Evolutionary conservation across 2,113 vertebrate species (phyloP).

Genomic region (Caretta caretta): DNA sequence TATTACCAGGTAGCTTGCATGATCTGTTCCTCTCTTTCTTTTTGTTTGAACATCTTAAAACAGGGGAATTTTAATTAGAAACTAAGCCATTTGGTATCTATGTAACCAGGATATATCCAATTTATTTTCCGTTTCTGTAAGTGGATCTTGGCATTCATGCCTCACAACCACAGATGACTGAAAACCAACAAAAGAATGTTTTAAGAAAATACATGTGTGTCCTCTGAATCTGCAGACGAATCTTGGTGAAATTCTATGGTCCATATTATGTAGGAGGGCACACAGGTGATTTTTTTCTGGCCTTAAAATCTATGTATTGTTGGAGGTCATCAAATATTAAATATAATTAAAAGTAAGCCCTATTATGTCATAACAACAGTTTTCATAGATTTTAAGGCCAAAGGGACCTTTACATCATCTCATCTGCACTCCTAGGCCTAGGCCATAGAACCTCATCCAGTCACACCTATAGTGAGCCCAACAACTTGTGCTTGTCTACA

Average conservation of each 20-base stretch:
- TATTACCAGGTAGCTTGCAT: not conserved
- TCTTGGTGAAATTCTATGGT: fast-evolving
- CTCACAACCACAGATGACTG: not conserved
- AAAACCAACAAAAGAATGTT: not conserved
- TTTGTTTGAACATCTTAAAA: not conserved
- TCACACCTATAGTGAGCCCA: not conserved
- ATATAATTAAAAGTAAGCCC: not conserved
- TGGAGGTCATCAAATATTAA: not conserved
- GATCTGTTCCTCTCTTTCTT: not conserved
- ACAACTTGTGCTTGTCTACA: not conserved
- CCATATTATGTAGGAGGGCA: not conserved
- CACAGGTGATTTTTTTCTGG: not conserved
- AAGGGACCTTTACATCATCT: not conserved
- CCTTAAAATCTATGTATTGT: not conserved
- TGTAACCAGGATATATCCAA: not conserved
- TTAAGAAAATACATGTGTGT: not conserved
- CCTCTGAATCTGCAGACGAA: not conserved
- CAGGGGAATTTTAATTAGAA: not conserved
- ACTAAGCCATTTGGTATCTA: not conserved
- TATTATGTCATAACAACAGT: not conserved
- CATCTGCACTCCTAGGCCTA: not conserved
- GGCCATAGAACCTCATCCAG: not conserved
- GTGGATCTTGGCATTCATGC: not conserved
- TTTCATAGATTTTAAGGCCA: not conserved
- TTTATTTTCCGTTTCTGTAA: slow-evolving; percentile 20